Evolutionary conservation across 2,888 invertebrate species (phyloP), one percentile per base, ranked within the genome.

Genomic region (Pterostichus madidus): DNA sequence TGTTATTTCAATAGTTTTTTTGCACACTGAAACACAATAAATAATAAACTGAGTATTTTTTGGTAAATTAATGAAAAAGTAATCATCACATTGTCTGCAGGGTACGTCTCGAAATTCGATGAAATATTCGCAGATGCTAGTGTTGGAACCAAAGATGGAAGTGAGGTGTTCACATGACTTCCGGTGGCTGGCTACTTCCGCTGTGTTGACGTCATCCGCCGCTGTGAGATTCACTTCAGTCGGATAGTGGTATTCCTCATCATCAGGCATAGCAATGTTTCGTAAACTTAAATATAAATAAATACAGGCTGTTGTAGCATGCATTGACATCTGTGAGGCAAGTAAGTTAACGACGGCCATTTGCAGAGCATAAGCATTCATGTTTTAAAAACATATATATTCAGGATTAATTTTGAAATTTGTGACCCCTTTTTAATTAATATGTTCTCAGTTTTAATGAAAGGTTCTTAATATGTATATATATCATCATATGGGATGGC

Each of bases 1-100:
- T 75, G 32, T 52, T 10, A 75, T 31, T 7, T 52, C 75, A 75
- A 75, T 17, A 5, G 31, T 52, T 75, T 75, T 75, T 31, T 49
- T 52, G 15, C 13, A 31, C 8, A 75, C 75, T 75, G 24, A n/a
- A 49, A 75, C 11, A 75, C n/a, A 52, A 13, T 10, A 32, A 52
- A 46, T 52, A 31, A 24, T 2, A 24, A 24, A 24, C 24, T 3
- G 24, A 24, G 24, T 24, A 75, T 10, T 31, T 17, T 24, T 71
- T n/a, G 8, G 15, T 35, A 32, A 2, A 11, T 8, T 0, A 59
- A 59, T 10, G 31, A 59, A 8, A 17, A 7, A 24, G 24, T 15
- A 6, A 53, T 7, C 5, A 24, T 64, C 44, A 71, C 71, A 17
- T 46, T 46, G 8, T 10, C n/a, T 39, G 46, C 71, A 71, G 5